Percentiles rank a stretch among this genome's conserved stretches.
These are phyloP conservation scores for Betta splendens DNA, from an alignment of 2,797 vertebrate genomes.

Conservation along the genomic window DNA sequence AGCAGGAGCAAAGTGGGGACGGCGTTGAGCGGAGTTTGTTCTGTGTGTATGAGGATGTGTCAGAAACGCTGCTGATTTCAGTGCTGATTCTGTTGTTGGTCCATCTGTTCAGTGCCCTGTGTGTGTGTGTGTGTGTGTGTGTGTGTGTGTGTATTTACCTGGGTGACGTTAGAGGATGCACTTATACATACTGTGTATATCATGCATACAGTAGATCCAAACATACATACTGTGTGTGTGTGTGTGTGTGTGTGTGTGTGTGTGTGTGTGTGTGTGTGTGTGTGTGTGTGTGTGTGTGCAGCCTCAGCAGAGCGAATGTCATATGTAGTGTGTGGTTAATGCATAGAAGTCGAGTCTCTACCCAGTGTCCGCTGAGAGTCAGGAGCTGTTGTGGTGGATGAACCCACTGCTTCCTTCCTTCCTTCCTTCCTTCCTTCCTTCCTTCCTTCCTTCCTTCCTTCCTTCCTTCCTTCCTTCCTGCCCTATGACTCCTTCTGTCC, in stretches of 20 bases:
- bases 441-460: too few species aligned
- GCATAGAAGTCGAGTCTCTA: slow-evolving; percentile 27
- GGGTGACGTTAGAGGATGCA: slow-evolving; percentile 2
- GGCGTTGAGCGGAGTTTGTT: slow-evolving; percentile 36
- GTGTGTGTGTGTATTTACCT: slow-evolving; percentile 23
- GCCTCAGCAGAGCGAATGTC: slow-evolving; percentile 1
- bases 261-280: background rate
- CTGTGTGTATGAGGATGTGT: slow-evolving; percentile 5
- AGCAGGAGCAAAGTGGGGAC: slow-evolving; percentile 11
- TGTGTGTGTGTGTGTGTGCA: background rate
- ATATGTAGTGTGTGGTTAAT: background rate
- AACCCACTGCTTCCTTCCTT: slow-evolving; percentile 34
- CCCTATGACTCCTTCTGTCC: slow-evolving; percentile 23
- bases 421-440: background rate
- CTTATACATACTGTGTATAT: too few species aligned
- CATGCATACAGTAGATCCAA: too few species aligned
- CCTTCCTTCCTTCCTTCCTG: slow-evolving; percentile 21
- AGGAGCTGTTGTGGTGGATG: slow-evolving; percentile 32
- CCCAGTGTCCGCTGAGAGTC: slow-evolving; percentile 36
- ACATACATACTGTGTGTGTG: slow-evolving; percentile 2
- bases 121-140: slow-evolving; percentile 21
- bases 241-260: background rate
- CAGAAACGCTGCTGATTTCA: background rate
- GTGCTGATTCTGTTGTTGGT: slow-evolving; percentile 3
- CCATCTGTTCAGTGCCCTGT: background rate